Base-by-base conservation (phyloP, 2,797 vertebrate species). In the Siniperca scherzeri region DNA sequence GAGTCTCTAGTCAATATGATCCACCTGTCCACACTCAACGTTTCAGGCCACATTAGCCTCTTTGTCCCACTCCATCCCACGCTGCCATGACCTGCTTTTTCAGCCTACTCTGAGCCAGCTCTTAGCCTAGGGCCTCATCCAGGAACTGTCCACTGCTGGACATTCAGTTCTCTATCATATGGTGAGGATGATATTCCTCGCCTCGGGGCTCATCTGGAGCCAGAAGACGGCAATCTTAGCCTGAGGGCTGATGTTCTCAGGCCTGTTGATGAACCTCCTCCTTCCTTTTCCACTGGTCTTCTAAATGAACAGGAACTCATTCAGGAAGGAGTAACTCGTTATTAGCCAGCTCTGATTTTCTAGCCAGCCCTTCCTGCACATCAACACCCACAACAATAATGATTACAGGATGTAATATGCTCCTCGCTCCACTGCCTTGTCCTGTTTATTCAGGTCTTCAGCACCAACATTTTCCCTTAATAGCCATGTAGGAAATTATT, bases 321-420 rank as follows among this genome's bases (percentile, higher is more conserved):
- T 71, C 82, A 83, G 61, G 66, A 78, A 70, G 57, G 71, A 90
- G 70, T 59, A 77, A 65, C 46, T 87, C 77, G 72, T 88, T 91
- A 92, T 95, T 92, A 93, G 78, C 84, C 59, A 78, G 69, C 62
- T 86, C 69, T 81, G 82, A 86, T 88, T 88, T 90, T 82, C 70
- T 66, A 52, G 70, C 81, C 77, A 66, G 65, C 68, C 40, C 74
- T 60, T 74, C 81, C 87, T 86, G 76, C 88, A 88, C 85, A 91
- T 87, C 91, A 89, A 68, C 82, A 87, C 81, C 87, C 92, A 94
- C 90, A 90, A 93, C 89, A 93, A 92, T 93, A 93, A 93, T 94
- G 91, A 95, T 93, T 88, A 93, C 90, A 94, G 92, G 90, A 91
- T 93, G 93, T 94, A 95, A 95, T 93, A 90, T 92, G 81, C 86